phyloP scores from a whole-genome alignment of 2,113 vertebrate genomes.

The Rhinichthys klamathensis region DNA sequence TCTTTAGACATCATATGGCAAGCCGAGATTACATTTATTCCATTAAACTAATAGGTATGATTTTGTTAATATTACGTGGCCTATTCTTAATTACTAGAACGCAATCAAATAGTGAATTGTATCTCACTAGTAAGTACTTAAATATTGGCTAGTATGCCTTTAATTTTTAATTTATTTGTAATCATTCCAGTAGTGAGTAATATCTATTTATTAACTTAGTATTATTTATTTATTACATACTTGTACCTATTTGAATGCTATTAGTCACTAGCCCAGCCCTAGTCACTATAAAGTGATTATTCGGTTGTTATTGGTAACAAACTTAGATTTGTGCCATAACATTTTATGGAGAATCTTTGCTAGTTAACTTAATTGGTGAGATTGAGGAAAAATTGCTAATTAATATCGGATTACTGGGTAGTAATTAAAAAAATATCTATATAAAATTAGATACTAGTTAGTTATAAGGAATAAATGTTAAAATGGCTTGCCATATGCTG shows the following conservation, averaged over 20 bases:
- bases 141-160: no score
- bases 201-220: neutral
- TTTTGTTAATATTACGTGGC: neutral
- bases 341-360: neutral
- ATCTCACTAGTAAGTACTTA: neutral
- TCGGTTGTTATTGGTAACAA: neutral
- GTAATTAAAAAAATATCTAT: neutral
- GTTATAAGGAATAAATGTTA: neutral
- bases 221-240: neutral
- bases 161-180: neutral
- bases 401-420: neutral
- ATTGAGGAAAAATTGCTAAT: neutral
- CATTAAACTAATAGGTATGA: neutral
- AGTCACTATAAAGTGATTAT: neutral
- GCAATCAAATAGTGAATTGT: neutral
- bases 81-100: no score
- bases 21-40: neutral
- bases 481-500: constrained; percentile 2
- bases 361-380: neutral
- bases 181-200: neutral
- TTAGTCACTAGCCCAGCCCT: neutral
- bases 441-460: neutral
- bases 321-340: neutral
- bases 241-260: neutral
- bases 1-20: neutral